These are phyloP conservation scores for Dromaius novaehollandiae DNA, from an alignment of 2,113 vertebrate genomes.

Conservation along the genomic window DNA sequence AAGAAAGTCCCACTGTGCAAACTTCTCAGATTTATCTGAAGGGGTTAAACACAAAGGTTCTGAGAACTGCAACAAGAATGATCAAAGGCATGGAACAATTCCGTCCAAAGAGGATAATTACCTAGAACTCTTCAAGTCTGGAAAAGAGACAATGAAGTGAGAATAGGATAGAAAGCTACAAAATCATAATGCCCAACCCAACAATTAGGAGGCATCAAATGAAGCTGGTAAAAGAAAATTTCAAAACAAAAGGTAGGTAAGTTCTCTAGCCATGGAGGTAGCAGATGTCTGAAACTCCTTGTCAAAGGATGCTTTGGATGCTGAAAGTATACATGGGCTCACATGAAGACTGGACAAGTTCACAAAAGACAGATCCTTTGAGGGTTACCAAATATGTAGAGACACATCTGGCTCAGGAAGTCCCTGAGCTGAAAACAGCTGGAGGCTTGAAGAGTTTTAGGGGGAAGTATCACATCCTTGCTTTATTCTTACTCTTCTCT, in stretches of 20 bases:
- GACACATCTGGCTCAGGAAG: constrained; percentile 44
- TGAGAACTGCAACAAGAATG: neutral
- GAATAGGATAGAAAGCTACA: neutral
- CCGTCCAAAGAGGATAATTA: neutral
- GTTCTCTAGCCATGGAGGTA: neutral
- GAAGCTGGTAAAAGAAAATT: neutral
- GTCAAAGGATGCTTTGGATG: neutral
- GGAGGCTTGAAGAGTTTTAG: neutral
- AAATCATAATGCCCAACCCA: neutral
- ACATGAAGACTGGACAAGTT: constrained; percentile 10
- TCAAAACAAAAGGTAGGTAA: neutral
- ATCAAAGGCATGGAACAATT: neutral
- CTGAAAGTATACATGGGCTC: neutral
- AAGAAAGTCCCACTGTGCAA: neutral
- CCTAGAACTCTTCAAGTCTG: neutral
- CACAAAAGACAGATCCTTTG: constrained; percentile 1
- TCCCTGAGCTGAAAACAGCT: constrained; percentile 33
- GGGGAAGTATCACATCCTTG: neutral
- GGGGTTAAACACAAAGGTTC: neutral
- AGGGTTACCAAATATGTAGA: constrained; percentile 34
- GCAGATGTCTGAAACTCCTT: neutral
- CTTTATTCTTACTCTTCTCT: neutral
- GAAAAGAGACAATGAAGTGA: neutral
- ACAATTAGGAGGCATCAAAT: neutral
- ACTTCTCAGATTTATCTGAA: neutral